A percentile compares a stretch with the other conserved stretches of the same genome.
Evolutionary conservation across 2,797 vertebrate genomes (phyloP).

Genomic region (Chelon auratus): DNA sequence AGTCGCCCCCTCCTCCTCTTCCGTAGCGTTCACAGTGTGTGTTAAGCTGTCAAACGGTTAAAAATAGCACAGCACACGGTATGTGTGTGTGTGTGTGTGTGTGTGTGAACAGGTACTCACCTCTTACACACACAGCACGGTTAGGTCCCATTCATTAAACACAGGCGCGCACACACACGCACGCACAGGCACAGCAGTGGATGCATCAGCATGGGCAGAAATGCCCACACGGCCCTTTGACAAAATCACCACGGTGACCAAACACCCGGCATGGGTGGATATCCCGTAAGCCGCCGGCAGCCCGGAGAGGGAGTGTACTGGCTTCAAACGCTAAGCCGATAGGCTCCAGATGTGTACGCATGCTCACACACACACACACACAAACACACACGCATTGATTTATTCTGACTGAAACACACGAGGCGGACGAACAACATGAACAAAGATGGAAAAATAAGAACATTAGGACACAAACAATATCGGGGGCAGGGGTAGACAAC

Average conservation of each 20-base stretch:
- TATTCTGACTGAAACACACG: constrained; percentile 33
- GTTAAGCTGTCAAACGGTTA: constrained; percentile 74
- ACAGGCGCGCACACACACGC: constrained; percentile 25
- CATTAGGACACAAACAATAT: constrained; percentile 55
- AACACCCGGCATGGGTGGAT: constrained; percentile 63
- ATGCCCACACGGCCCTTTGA: constrained; percentile 41
- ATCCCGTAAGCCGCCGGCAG: constrained; percentile 71
- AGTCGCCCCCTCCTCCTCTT: constrained; percentile 31
- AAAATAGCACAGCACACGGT: constrained; percentile 68
- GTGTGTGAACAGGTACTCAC: constrained; percentile 77
- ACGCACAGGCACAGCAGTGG: constrained; percentile 31
- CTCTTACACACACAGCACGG: constrained; percentile 67
- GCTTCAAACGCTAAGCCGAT: constrained; percentile 60
- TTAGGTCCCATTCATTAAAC: constrained; percentile 49
- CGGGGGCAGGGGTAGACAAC: constrained; percentile 15
- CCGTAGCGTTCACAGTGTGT: constrained; percentile 51
- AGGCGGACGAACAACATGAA: constrained; percentile 46
- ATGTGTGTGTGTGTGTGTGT: constrained; percentile 31
- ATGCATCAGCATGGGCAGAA: constrained; percentile 55
- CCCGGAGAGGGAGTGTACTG: constrained; percentile 64
- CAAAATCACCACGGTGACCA: constrained; percentile 57
- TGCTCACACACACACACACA: constrained; percentile 37
- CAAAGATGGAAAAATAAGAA: constrained; percentile 55
- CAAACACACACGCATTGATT: constrained; percentile 31
- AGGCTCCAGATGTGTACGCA: constrained; percentile 73